Evolutionary conservation across 1,140 invertebrate genomes (phyloP), one percentile per base, ranked within the genome.

Genomic region (Palaemon carinicauda): DNA sequence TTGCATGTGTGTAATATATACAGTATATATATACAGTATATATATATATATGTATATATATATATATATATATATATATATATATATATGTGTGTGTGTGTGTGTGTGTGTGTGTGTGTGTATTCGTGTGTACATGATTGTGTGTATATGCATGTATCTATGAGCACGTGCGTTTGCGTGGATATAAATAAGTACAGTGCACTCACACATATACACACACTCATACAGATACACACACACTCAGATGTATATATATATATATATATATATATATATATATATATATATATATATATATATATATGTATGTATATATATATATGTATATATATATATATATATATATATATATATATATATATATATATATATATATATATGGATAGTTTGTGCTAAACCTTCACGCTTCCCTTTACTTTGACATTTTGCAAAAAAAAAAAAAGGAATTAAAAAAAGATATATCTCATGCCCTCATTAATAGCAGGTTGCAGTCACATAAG

Each of bases 241-340:
- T 21, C 52, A 52, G 52, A 51, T 79, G 21, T 79, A 50, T 79
- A 52, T 79, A n/a, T 52, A 21, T 79, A 51, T 79, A 52, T 79
- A 51, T 79, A 52, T 79, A 51, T 79, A 52, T 79, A 51, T 79
- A 52, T 79, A 51, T 79, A 52, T 79, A 51, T 79, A 41, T n/a
- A 51, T 33, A 79, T 33, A 79, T 24, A 24, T 24, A 4, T 24
- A 79, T 31, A 54, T 24, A 73, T 24, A 73, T 24, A 73, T 41
- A 41, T 41, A 65, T 65, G 12, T 65, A 65, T 65, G 12, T 65
- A 65, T 65, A 65, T 4, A 65, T 10, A 41, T 41, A 41, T 41
- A 41, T 41, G 9, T 41, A 41, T 41, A 41, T 41, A 41, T 31
- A 60, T 80, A 65, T 51, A 80, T 31, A 80, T 31, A 56, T 33